A percentile compares a stretch with the other conserved stretches of the same genome.
Conservation (phyloP, 2,797 vertebrate species). For the Fistularia tabacaria region DNA sequence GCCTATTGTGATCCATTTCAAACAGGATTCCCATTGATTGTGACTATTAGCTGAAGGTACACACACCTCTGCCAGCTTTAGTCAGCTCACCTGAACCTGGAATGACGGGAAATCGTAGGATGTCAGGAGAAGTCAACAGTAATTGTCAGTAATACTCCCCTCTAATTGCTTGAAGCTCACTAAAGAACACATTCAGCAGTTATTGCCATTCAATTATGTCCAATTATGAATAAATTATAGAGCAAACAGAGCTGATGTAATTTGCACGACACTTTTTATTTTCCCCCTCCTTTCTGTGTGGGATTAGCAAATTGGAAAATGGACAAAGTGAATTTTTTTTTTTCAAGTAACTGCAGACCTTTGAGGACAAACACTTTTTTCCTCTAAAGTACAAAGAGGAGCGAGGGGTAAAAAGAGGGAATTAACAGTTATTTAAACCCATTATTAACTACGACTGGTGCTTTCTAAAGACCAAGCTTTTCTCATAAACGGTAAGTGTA, state of each 20-base stretch:
- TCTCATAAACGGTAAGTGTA: constrained; percentile 35
- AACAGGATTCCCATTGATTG: constrained; percentile 36
- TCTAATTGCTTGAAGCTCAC: constrained; percentile 36
- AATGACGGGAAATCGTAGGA: constrained; percentile 37
- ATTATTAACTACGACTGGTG: constrained; percentile 14
- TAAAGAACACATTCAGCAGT: constrained; percentile 50
- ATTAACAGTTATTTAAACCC: constrained; percentile 20
- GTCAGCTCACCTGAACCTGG: constrained; percentile 24
- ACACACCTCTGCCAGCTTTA: constrained; percentile 21
- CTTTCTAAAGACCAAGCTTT: constrained; percentile 7
- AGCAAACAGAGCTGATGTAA: constrained; percentile 42
- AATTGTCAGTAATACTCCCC: constrained; percentile 49
- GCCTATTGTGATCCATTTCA: constrained; percentile 9
- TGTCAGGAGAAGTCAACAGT: constrained; percentile 42
- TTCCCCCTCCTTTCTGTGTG: constrained; percentile 4
- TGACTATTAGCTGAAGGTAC: constrained; percentile 22
- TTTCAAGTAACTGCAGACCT: background rate
- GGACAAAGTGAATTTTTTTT: constrained; percentile 1
- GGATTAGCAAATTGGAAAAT: constrained; percentile 21
- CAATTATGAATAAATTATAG: constrained; percentile 50
- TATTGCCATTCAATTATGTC: constrained; percentile 50
- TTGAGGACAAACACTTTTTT: constrained; percentile 9
- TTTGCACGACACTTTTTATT: constrained; percentile 19
- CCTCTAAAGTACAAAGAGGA: background rate
- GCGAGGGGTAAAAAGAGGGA: constrained; percentile 3